Base-by-base conservation (phyloP, 2,888 invertebrate species). In the Yponomeuta malinellus region DNA sequence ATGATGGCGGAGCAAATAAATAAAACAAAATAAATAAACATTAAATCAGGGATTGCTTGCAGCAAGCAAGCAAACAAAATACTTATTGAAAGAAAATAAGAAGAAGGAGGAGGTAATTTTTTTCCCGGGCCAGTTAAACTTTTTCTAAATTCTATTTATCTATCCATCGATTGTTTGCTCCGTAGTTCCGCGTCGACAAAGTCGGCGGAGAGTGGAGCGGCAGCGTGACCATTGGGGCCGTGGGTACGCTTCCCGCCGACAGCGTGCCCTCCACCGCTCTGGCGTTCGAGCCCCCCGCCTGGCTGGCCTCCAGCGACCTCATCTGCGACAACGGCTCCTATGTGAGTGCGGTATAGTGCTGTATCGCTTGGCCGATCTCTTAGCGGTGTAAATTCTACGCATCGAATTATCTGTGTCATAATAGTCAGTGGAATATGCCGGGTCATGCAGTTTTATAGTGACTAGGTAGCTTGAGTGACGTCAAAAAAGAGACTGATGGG, bases 301-400 rank as follows among this genome's bases (percentile, higher is more conserved):
- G 98, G 95, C 92, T 98, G 31, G 93, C 98, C 70, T 95, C 96
- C 69, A 95, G 95, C 74, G 97, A 98, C 80, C 94, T 96, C 83
- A 94, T 98, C 71, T 96, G 95, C 76, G 94, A 96, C 72, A 96
- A 97, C 83, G 98, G 98, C 2, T 92, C 93, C 48, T 96, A 96
- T 85, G 96, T 96, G 81, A 88, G 89, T 82, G 43, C 8, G 8
- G 43, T 52, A 67, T 29, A 69, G 31, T 64, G n/a, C 29, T 10
- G 9, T 31, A 29, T 63, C 15, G 63, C 63, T 63, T n/a, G 23
- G 6, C 5, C n/a, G 63, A 23, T 15, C 23, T 1, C 63, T 15
- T 15, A 1, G 72, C 43, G 63, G 31, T 48, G 5, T 63, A 1
- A 15, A n/a, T 63, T 63, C 63, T 23, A 5, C 63, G 63, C 15